These are phyloP conservation scores for Drosophila pandora DNA, from an alignment of 1,140 invertebrate species.

Conservation along the genomic window DNA sequence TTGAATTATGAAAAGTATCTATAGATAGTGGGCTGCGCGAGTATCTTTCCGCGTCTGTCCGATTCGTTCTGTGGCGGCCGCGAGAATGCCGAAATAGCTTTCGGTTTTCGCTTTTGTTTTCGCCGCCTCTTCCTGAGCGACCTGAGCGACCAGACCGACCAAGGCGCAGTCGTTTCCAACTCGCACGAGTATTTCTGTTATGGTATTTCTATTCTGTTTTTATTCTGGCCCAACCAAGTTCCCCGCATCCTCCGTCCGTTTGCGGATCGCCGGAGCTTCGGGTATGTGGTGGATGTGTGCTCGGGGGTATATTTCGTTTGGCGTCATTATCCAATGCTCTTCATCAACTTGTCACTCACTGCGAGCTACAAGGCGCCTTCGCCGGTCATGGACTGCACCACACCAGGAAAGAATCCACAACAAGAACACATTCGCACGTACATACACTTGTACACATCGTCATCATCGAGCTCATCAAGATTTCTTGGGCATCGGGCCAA, in stretches of 20 bases:
- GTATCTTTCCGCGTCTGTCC: conserved; percentile 48
- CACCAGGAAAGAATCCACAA: conserved; percentile 30
- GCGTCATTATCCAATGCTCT: conserved; percentile 79
- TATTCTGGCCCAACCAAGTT: conserved; percentile 51
- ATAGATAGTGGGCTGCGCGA: conserved; percentile 19
- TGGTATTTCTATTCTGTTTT: conserved; percentile 50
- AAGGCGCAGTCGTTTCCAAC: conserved; percentile 50
- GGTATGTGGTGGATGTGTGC: too few species aligned
- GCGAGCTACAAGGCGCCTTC: conserved; percentile 25
- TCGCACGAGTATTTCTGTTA: conserved; percentile 37
- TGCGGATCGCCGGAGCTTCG: background rate
- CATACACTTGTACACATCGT: conserved; percentile 14
- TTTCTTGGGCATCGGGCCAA: conserved; percentile 66
- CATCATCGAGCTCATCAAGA: conserved; percentile 38
- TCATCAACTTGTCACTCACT: conserved; percentile 63
- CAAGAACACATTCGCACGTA: conserved; percentile 11
- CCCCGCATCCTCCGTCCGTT: background rate
- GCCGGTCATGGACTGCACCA: conserved; percentile 69
- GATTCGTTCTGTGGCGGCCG: conserved; percentile 61
- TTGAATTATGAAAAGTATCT: conserved; percentile 75
- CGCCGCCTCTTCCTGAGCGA: conserved; percentile 51
- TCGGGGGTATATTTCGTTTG: conserved; percentile 34
- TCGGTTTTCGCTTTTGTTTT: conserved; percentile 64
- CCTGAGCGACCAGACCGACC: conserved; percentile 32
- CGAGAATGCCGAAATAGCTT: conserved; percentile 69